Evolutionary conservation across 2,888 invertebrate species (phyloP), one percentile per base, ranked within the genome.

Genomic region (Thereva nobilitata): DNA sequence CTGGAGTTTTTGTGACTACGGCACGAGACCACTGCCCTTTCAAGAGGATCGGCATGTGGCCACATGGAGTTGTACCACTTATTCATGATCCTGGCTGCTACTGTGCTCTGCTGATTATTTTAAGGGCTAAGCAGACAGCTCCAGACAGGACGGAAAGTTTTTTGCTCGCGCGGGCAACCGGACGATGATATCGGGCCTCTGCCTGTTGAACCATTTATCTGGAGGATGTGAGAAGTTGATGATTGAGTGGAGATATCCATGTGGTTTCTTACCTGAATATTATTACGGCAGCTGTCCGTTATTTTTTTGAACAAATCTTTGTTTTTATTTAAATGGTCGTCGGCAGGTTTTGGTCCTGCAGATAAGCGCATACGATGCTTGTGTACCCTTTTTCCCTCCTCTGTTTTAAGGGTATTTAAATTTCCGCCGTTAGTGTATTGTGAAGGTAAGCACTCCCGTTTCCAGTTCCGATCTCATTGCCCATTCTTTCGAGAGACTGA

Each of bases 181-280:
- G 57, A 50, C 61, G 61, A 61, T 61, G 9, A 34, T 61, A 61
- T 61, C 61, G 12, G 5, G 34, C 7, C 61, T n/a, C n/a, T 35
- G 66, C 63, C 68, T 63, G 63, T 54, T 61, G 61, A 61, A 61
- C 55, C 64, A 61, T 44, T 55, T 55, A 65, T 56, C 53, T 63
- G 38, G 49, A 66, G 68, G 66, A 68, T 66, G 68, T 66, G 68
- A 61, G 66, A 68, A 63, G 52, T 68, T 61, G 68, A 66, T 66
- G 54, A 63, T 68, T 66, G 50, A 45, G 55, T 50, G 41, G 42
- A 52, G 66, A 52, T 52, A 44, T 50, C 50, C 56, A 50, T 50
- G 41, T 37, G 10, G 50, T 53, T 61, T 35, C 5, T 10, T 56
- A 23, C 49, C 23, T 45, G 61, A 41, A 41, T 61, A 50, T 1